Evolutionary conservation across 1,140 invertebrate species (phyloP).

Genomic region (Orchesella cincta): DNA sequence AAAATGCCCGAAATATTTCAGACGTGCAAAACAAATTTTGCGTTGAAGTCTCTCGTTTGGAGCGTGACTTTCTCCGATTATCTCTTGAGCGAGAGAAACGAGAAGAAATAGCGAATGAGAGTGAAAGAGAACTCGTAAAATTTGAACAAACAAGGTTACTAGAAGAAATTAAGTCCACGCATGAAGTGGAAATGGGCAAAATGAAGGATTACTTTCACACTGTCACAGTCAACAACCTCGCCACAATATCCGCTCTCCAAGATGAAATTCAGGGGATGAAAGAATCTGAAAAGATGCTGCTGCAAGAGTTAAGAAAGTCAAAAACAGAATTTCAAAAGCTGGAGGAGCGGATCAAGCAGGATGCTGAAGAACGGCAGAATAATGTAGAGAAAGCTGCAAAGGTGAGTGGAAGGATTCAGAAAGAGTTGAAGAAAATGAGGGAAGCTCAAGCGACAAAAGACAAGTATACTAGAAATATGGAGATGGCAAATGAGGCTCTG

Average conservation of each 20-base stretch:
- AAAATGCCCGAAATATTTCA: conserved; percentile 31
- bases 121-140: conserved; percentile 85
- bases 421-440: conserved; percentile 28
- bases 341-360: conserved; percentile 69
- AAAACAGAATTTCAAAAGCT: conserved; percentile 73
- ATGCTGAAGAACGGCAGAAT: conserved; percentile 68
- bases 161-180: conserved; percentile 74
- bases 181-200: conserved; percentile 80
- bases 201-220: conserved; percentile 94
- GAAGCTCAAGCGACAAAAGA: conserved; percentile 40
- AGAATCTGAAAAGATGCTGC: conserved; percentile 75
- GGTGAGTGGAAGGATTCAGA: conserved; percentile 59
- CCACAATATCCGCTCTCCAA: conserved; percentile 76
- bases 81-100: conserved; percentile 69
- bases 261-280: conserved; percentile 83
- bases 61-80: conserved; percentile 67
- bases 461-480: conserved; percentile 24
- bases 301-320: conserved; percentile 67
- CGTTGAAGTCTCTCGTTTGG: conserved; percentile 36
- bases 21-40: conserved; percentile 35
- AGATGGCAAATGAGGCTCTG: conserved; percentile 34
- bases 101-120: conserved; percentile 56
- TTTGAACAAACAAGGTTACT: conserved; percentile 80
- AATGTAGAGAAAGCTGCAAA: conserved; percentile 72
- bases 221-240: conserved; percentile 87